Evolutionary conservation across 2,888 invertebrate genomes (phyloP), one percentile per base, ranked within the genome.

Genomic region (Acanthopleura granulata): DNA sequence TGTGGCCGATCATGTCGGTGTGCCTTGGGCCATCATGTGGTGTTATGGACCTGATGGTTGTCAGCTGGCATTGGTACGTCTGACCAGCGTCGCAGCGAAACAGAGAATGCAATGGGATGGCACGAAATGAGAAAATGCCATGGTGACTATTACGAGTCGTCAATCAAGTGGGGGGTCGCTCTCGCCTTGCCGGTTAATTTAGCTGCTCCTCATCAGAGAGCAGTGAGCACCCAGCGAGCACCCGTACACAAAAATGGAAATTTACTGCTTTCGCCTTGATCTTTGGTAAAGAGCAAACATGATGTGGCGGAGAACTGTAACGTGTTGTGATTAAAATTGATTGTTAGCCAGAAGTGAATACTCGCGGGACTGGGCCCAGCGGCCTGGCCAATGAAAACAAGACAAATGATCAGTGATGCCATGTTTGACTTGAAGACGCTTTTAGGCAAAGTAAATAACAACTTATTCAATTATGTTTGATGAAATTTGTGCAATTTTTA

Each of bases 261-360:
- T 66, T 66, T 66, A 66, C 25, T 66, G 66, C 66, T 66, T 22
- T 40, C 25, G 22, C 66, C 66, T 66, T 66, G 66, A 66, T 66
- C 66, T 66, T 22, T 22, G 66, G 15, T 27, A 25, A 66, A 66
- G 29, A 78, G 83, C 82, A 83, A 85, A 85, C 82, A 85, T 78
- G 79, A 82, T 82, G 82, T 81, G 78, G 77, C 74, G 79, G 75
- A 81, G 78, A 82, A 80, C 78, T 81, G 83, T 83, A 82, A 82
- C 79, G 79, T 80, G 79, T 81, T 82, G 84, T 84, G 84, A 84
- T 85, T 83, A 83, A 83, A 85, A 84, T 84, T 84, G 85, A 85
- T 86, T 85, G 81, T 77, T 66, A 27, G 74, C 72, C 66, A 61
- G 66, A 62, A 57, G 25, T 66, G 74, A 73, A 82, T 81, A 81